Evolutionary conservation across 2,113 vertebrate genomes (phyloP).

Genomic region (Ctenomys sociabilis): DNA sequence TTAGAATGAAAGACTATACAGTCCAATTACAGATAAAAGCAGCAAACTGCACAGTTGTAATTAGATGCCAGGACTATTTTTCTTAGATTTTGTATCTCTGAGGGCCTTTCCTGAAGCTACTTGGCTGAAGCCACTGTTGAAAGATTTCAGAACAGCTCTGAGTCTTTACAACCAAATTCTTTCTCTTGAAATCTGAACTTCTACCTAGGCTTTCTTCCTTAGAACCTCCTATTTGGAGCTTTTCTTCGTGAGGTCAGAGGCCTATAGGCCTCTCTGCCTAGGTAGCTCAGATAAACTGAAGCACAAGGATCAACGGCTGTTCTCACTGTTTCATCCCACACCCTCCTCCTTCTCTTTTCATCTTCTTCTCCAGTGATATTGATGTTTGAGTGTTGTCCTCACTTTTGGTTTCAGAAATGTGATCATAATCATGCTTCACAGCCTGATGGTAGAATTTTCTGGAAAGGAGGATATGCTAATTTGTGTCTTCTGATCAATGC

Average conservation of each 20-base stretch:
- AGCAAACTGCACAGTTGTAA: slow-evolving; percentile 98
- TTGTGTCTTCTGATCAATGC: neutral
- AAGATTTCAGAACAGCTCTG: slow-evolving; percentile 80
- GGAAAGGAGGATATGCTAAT: neutral
- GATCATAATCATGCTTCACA: neutral
- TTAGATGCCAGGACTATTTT: slow-evolving; percentile 98
- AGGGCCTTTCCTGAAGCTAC: slow-evolving; percentile 87
- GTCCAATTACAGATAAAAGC: slow-evolving; percentile 99
- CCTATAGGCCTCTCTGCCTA: neutral
- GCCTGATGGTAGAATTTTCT: neutral
- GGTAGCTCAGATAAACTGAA: neutral
- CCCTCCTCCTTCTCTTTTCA: neutral
- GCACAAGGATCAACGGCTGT: neutral
- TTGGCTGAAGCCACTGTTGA: slow-evolving; percentile 84
- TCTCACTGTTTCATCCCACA: fast-evolving
- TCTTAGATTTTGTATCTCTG: slow-evolving; percentile 92
- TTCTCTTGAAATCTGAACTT: slow-evolving; percentile 61
- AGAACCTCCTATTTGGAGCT: neutral
- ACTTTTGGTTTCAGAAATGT: neutral
- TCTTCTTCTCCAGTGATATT: neutral
- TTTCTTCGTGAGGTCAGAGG: neutral
- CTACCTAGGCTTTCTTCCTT: neutral
- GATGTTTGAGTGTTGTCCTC: neutral
- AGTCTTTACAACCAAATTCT: slow-evolving; percentile 75
- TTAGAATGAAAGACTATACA: slow-evolving; percentile 99